Evolutionary conservation across 2,888 invertebrate genomes (phyloP).

Genomic region (Acleris holmiana): DNA sequence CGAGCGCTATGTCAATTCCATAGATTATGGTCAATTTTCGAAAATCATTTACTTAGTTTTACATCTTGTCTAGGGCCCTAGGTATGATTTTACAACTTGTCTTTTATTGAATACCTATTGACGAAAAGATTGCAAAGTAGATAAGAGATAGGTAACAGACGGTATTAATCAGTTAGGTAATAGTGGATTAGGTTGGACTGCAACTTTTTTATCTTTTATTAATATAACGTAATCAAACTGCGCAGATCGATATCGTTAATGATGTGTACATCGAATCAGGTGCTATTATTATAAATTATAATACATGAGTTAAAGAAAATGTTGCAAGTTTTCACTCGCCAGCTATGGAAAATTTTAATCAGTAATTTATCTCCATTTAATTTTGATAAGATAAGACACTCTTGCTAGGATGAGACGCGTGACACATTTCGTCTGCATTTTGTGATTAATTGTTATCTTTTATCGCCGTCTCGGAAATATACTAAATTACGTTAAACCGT

Average conservation of each 20-base stretch:
- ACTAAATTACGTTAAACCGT: slow-evolving; percentile 37
- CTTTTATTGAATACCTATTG: no score
- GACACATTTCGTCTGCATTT: slow-evolving; percentile 63
- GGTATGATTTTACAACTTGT: no score
- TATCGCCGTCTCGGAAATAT: slow-evolving; percentile 56
- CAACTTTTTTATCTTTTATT: neutral
- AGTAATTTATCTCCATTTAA: slow-evolving; percentile 60
- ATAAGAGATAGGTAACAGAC: no score
- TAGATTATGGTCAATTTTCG: no score
- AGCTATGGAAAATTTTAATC: slow-evolving; percentile 71
- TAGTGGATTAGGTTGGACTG: neutral
- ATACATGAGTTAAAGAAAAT: slow-evolving; percentile 39
- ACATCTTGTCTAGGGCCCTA: no score
- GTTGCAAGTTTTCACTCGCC: slow-evolving; percentile 52
- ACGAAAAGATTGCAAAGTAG: no score
- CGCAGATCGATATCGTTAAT: slow-evolving; percentile 2
- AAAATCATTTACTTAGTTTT: no score
- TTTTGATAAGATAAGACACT: slow-evolving; percentile 75
- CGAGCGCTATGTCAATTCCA: no score
- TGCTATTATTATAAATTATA: no score
- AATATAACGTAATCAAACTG: neutral
- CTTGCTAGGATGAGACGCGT: slow-evolving; percentile 59
- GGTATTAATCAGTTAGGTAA: no score
- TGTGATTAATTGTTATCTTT: slow-evolving; percentile 57
- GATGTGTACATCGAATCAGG: slow-evolving; percentile 20